Evolutionary conservation across 2,797 vertebrate species (phyloP), one percentile per base, ranked within the genome.

Genomic region (Dallia pectoralis): DNA sequence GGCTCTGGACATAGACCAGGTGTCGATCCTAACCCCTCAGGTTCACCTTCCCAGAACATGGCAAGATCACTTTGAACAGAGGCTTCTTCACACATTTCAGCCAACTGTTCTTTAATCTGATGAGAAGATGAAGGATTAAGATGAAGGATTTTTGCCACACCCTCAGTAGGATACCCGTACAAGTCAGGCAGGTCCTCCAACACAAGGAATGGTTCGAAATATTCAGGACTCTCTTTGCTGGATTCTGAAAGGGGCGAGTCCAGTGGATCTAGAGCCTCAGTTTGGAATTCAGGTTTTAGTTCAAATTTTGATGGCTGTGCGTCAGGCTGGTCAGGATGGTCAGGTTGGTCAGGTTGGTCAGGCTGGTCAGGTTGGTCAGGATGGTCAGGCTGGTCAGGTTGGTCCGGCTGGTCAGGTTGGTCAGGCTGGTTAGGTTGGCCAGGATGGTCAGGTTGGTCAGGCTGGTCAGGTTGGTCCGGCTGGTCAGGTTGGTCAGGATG

Each of bases 301-400:
- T 87, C 76, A 47, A 86, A 74, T 72, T 89, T 84, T 67, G 81
- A 85, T 29, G 86, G 65, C 5, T 87, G 76, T 63, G 84, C 81
- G 56, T 89, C 84, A 77, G 88, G 53, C n/a, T 59, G 22, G 53
- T 3, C 22, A 79, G n/a, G n/a, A n/a, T n/a, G n/a, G n/a, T n/a
- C n/a, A n/a, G n/a, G n/a, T n/a, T n/a, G n/a, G n/a, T n/a, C n/a
- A n/a, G n/a, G n/a, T n/a, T n/a, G n/a, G n/a, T n/a, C n/a, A n/a
- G n/a, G n/a, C n/a, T n/a, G n/a, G n/a, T n/a, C n/a, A n/a, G n/a
- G n/a, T n/a, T n/a, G n/a, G n/a, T n/a, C n/a, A n/a, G n/a, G n/a
- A n/a, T n/a, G n/a, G n/a, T n/a, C n/a, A n/a, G n/a, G n/a, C n/a
- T n/a, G n/a, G n/a, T n/a, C n/a, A n/a, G n/a, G n/a, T n/a, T n/a